Conservation (phyloP, 2,888 invertebrate genomes). For the Amphiduros pacificus region DNA sequence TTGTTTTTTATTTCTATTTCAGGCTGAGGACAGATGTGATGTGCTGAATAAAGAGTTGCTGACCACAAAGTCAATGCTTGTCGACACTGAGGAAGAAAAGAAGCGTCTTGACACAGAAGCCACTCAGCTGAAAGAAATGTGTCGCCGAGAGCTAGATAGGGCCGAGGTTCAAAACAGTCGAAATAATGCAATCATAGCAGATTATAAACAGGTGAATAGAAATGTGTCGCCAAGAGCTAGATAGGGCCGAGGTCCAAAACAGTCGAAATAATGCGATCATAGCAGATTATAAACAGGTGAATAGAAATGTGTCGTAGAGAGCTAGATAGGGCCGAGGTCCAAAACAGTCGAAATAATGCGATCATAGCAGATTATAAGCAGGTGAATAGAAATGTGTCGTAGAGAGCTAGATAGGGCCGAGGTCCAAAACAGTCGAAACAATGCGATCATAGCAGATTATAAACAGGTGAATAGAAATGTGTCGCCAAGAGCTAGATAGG, state of each 20-base stretch:
- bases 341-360: slow-evolving; percentile 67
- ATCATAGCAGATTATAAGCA: slow-evolving; percentile 92
- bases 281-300: slow-evolving; percentile 83
- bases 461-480: slow-evolving; percentile 78
- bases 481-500: slow-evolving; percentile 71
- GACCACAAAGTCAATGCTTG: slow-evolving; percentile 60
- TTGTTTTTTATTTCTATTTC: slow-evolving; percentile 5
- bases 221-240: slow-evolving; percentile 74
- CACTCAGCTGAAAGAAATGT: slow-evolving; percentile 68
- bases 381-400: slow-evolving; percentile 73
- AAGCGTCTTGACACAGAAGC: slow-evolving; percentile 69
- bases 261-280: slow-evolving; percentile 77
- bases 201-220: slow-evolving; percentile 84
- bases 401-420: slow-evolving; percentile 67
- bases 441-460: slow-evolving; percentile 85
- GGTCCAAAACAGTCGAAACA: slow-evolving; percentile 64
- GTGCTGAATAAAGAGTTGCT: slow-evolving; percentile 58
- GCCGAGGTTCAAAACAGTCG: slow-evolving; percentile 60
- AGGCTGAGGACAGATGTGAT: slow-evolving; percentile 62
- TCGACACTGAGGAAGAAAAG: slow-evolving; percentile 76
- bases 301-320: slow-evolving; percentile 77
- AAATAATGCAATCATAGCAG: slow-evolving; percentile 80
- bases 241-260: slow-evolving; percentile 56
- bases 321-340: slow-evolving; percentile 62
- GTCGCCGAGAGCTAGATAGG: slow-evolving; percentile 71